Evolutionary conservation across 1,140 invertebrate genomes (phyloP), one percentile per base, ranked within the genome.

Genomic region (Drosophila tristis): DNA sequence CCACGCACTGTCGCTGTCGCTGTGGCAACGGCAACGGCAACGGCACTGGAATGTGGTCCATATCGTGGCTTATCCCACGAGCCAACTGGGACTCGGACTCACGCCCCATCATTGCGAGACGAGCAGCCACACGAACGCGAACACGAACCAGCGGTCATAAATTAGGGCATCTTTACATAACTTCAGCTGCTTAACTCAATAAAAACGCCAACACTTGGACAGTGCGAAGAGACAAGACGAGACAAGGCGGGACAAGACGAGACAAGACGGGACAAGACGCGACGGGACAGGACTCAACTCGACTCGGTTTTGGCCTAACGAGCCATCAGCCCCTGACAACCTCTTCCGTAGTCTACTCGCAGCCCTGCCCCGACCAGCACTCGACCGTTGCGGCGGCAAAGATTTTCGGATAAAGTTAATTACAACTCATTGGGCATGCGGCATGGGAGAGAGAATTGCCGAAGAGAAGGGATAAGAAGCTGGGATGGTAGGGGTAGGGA

Each of bases 361-460:
- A 20, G 55, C 25, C n/a, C 16, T 56, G 48, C 20, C 44, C 8
- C 20, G 31, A 29, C 42, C 55, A 42, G 13, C 20, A 66, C 39
- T 50, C 39, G 26, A 43, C 26, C 23, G 35, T 65, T 60, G 78
- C 62, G 74, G 71, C 72, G 64, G 78, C 76, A 84, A 87, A 91
- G 89, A 90, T 90, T 90, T 90, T 91, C 74, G 84, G 89, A 90
- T 90, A 90, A 91, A 90, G 82, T 90, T 90, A 90, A 90, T 90
- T 90, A 90, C 80, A 74, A 73, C 89, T 91, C 89, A 90, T 90
- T 91, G 89, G 78, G 51, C 79, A 81, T 86, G 78, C 71, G 71
- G 58, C 47, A 42, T 16, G 43, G 0, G 56, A 8, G 35, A 11
- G 42, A 26, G 26, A 29, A 29, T 29, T 7, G 1, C 26, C 26